phyloP scores from a whole-genome alignment of 1,140 invertebrate species.

The Magallana ariakensis region DNA sequence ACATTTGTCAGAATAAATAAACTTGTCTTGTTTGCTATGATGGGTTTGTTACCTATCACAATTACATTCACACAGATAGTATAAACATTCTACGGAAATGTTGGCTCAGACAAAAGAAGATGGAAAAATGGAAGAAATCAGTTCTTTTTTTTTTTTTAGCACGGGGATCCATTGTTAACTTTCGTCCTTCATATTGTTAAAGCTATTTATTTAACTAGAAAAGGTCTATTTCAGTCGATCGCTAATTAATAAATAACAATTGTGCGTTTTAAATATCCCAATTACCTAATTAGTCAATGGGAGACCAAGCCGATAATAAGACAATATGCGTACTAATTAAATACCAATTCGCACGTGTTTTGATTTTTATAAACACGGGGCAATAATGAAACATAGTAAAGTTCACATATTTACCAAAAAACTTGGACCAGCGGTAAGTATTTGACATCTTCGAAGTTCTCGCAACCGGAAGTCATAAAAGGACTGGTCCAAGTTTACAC shows the following conservation, averaged over 20 bases:
- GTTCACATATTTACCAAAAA: conserved; percentile 86
- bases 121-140: too few species aligned
- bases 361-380: too few species aligned
- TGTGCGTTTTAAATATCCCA: not conserved
- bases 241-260: too few species aligned
- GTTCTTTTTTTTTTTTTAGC: too few species aligned
- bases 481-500: conserved; percentile 97
- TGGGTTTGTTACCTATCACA: too few species aligned
- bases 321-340: not conserved
- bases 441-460: conserved; percentile 97
- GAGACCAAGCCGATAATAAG: not conserved
- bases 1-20: not conserved
- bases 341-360: not conserved
- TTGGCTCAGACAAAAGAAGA: too few species aligned
- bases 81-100: too few species aligned
- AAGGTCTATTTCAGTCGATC: too few species aligned
- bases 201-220: too few species aligned
- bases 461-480: conserved; percentile 97
- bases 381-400: not conserved
- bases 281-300: not conserved
- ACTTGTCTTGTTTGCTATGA: not conserved
- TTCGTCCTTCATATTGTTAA: too few species aligned
- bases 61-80: too few species aligned
- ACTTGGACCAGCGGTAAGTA: conserved; percentile 96
- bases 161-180: too few species aligned